Percentiles rank a stretch among this genome's conserved stretches.
phyloP scores from a whole-genome alignment of 2,888 invertebrate genomes.

The Strigamia crassipes region DNA sequence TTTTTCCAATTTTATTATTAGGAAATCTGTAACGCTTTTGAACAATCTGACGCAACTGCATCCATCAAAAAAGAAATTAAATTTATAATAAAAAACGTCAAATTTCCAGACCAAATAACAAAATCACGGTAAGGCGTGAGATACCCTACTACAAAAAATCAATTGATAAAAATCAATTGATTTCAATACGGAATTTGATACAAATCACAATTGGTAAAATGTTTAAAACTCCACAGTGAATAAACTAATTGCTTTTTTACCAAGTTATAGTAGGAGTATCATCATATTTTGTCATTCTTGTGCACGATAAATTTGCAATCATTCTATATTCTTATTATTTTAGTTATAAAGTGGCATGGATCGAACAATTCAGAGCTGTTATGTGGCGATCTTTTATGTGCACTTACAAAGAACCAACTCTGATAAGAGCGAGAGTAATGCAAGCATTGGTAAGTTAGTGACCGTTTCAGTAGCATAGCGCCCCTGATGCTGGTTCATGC shows the following conservation, averaged over 20 bases:
- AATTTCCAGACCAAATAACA: neutral
- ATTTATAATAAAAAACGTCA: neutral
- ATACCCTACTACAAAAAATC: neutral
- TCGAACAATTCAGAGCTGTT: slow-evolving; percentile 83
- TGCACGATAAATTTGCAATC: too few relatives aligned
- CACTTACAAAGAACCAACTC: slow-evolving; percentile 84
- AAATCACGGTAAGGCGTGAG: neutral
- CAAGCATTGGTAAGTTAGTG: slow-evolving; percentile 75
- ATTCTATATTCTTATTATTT: neutral
- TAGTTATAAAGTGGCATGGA: slow-evolving; percentile 73
- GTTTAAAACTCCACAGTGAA: too few relatives aligned
- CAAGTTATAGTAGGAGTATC: too few relatives aligned
- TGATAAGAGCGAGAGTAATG: slow-evolving; percentile 83
- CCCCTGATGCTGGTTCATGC: too few relatives aligned
- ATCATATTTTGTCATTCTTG: too few relatives aligned
- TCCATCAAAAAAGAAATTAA: neutral
- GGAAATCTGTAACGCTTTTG: slow-evolving; percentile 57
- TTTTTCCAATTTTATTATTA: slow-evolving; percentile 49
- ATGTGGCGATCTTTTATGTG: slow-evolving; percentile 89
- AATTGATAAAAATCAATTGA: neutral
- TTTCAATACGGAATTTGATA: neutral
- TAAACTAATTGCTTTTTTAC: too few relatives aligned
- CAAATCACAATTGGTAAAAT: too few relatives aligned
- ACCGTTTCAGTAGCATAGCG: too few relatives aligned
- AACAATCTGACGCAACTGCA: slow-evolving; percentile 52